Evolutionary conservation across 2,888 invertebrate genomes (phyloP), one percentile per base, ranked within the genome.

Genomic region (Aleiodes leptofemur): DNA sequence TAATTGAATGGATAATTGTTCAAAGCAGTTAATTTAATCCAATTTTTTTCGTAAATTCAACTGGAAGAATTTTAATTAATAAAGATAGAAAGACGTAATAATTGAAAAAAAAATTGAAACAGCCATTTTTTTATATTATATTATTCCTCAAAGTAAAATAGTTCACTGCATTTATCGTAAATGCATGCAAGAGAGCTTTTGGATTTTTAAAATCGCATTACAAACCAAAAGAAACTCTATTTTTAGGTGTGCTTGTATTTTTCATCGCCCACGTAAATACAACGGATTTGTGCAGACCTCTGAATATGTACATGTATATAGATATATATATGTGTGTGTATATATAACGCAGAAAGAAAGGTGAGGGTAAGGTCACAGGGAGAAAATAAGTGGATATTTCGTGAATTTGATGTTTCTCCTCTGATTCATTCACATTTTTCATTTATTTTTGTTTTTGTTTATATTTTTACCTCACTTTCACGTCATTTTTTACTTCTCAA

Each of bases 281-380:
- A 51, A 76, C 69, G 57, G 43, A 61, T 14, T 68, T 34, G 55
- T 31, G 57, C 55, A 68, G 75, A 34, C 2, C 6, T 34, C 6
- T 34, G 23, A 1, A 23, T 23, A 23, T 23, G 2, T 23, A 23
- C 23, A 23, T 23, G 23, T 23, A 23, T 23, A 23, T 23, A 1
- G 1, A 23, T 23, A 23, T 23, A 23, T 23, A 23, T 23, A 23
- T 23, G 23, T 23, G 1, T 23, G 23, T 75, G 61, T 50, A 43
- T 68, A 77, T 76, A 68, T 51, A 68, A 51, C n/a, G 57, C 29
- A 51, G 50, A 14, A 9, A 34, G 69, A 74, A 77, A 79, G 77
- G 80, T 79, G 77, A 77, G 79, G 76, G 64, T 79, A 78, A 79
- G 72, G 77, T 80, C 74, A 70, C 38, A 57, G 73, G 71, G 78